Evolutionary conservation across 2,113 vertebrate genomes (phyloP), one percentile per base, ranked within the genome.

Genomic region (Sterna hirundo): DNA sequence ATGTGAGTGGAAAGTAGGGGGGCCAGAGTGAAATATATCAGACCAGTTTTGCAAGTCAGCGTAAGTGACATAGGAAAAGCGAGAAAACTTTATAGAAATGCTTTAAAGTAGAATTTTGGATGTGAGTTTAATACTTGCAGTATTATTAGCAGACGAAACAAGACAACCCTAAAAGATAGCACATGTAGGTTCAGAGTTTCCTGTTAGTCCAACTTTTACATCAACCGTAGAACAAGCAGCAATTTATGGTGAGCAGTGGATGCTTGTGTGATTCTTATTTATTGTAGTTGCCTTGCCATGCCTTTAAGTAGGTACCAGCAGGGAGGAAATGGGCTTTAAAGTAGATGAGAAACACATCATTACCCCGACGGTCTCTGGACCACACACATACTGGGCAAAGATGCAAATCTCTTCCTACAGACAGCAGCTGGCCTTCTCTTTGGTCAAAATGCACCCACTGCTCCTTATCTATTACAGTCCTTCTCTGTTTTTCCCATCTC

Each of bases 271-370:
- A 26, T 74, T 93, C 64, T 93, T 95, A 81, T 84, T 95, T 95
- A 92, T 90, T 70, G 13, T 66, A 93, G 64, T 42, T 52, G 58
- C 32, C 74, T 92, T 84, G 65, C 86, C 27, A 19, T 86, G 88
- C 57, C 72, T 92, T 88, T 84, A 91, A 80, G 26, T 71, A 61
- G 81, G 65, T 87, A 54, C 81, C 70, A 92, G 88, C 88, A 86
- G 83, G 83, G 77, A 94, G 57, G 25, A 90, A 95, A 95, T 87
- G 68, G 66, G 18, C 57, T 96, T 95, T 94, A 82, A 83, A 87
- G 58, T 23, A 89, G 62, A 89, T 38, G 87, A 77, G 81, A 93
- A 89, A 71, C 88, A 70, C 66, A 86, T 52, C 88, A 75, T 94
- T 96, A 94, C 65, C 65, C 57, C 95, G 90, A 62, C 54, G 47